Conservation (phyloP, 2,888 invertebrate genomes). For the Thymelicus sylvestris region DNA sequence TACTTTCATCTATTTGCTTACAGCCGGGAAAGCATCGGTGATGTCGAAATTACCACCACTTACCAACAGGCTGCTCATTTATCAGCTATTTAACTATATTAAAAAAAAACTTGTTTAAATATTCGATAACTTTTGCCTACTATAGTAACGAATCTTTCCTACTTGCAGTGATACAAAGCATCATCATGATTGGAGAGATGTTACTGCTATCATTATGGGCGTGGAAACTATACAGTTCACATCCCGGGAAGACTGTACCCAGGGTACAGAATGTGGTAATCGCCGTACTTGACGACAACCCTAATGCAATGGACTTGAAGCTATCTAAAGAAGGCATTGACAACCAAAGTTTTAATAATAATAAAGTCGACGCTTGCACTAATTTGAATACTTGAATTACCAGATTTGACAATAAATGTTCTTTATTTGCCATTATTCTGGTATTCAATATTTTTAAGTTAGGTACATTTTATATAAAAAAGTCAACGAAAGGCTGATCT, state of each 20-base stretch:
- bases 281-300: constrained; percentile 66
- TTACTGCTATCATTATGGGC: constrained; percentile 86
- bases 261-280: constrained; percentile 64
- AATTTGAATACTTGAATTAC: constrained; percentile 17
- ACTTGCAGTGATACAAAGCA: constrained; percentile 87
- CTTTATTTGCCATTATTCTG: not conserved
- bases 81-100: too few species aligned
- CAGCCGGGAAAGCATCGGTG: too few species aligned
- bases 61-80: too few species aligned
- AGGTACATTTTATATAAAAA: not conserved
- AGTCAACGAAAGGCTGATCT: not conserved
- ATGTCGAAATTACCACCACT: too few species aligned
- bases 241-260: constrained; percentile 60
- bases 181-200: constrained; percentile 88
- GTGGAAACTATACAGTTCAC: constrained; percentile 84
- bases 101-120: too few species aligned
- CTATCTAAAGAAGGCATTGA: constrained; percentile 34
- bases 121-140: too few species aligned
- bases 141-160: not conserved
- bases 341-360: constrained; percentile 20
- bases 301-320: constrained; percentile 51
- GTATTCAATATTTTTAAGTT: not conserved
- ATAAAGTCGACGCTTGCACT: constrained; percentile 13
- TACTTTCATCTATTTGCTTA: too few species aligned
- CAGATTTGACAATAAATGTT: not conserved